Conservation (phyloP, 2,888 invertebrate genomes). For the Alloplasta piceator region DNA sequence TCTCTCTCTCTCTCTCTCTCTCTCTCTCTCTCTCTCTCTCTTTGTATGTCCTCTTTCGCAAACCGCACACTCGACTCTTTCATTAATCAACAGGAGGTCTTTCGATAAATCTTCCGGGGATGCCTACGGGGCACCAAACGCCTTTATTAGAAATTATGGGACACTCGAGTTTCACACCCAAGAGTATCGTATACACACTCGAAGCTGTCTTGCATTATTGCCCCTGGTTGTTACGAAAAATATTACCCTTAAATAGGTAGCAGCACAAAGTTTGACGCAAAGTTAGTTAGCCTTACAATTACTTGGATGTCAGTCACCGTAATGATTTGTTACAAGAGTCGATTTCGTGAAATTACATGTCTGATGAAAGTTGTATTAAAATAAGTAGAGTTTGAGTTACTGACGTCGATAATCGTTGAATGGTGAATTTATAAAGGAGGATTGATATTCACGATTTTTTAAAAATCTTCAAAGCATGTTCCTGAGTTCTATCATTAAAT, state of each 20-base stretch:
- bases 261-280: not conserved
- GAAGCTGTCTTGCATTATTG: conserved; percentile 32
- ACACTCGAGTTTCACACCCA: conserved; percentile 59
- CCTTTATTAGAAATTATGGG: conserved; percentile 69
- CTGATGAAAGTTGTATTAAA: no score
- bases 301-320: no score
- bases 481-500: no score
- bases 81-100: conserved; percentile 70
- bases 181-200: conserved; percentile 53
- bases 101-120: conserved; percentile 67
- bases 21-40: conserved; percentile 44
- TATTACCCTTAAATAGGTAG: not conserved
- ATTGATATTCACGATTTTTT: no score
- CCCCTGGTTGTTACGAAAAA: conserved; percentile 3
- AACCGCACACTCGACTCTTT: conserved; percentile 67
- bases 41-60: conserved; percentile 47
- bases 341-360: no score
- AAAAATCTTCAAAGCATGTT: no score
- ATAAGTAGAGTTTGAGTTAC: no score
- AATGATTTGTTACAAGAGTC: no score
- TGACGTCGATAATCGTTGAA: no score
- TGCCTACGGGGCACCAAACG: conserved; percentile 48
- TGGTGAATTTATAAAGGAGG: no score
- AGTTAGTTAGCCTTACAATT: not conserved
- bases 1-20: conserved; percentile 15